Evolutionary conservation across 2,888 invertebrate genomes (phyloP).

Genomic region (Tipula unca): DNA sequence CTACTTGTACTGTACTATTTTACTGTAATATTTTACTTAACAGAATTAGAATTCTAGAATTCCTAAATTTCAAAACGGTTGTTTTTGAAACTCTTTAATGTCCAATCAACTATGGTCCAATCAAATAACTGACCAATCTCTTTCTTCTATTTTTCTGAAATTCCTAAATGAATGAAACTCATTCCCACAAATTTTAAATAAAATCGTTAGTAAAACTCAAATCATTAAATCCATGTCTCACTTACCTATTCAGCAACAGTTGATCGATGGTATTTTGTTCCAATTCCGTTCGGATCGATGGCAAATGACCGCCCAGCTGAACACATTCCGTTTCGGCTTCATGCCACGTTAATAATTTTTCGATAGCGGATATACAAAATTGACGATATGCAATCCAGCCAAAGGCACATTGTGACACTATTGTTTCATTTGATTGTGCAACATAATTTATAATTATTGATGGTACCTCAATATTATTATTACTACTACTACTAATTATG

Average conservation of each 20-base stretch:
- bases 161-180: too few species aligned
- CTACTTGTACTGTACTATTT: too few species aligned
- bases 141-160: too few species aligned
- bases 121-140: too few species aligned
- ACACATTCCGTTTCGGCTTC: conserved; percentile 60
- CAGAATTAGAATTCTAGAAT: too few species aligned
- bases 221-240: too few species aligned
- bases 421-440: conserved; percentile 51
- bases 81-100: too few species aligned
- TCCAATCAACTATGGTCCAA: too few species aligned
- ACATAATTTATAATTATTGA: conserved; percentile 54
- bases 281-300: conserved; percentile 54
- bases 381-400: conserved; percentile 61
- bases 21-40: too few species aligned
- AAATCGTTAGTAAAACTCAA: too few species aligned
- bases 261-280: conserved; percentile 56
- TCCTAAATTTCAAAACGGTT: too few species aligned
- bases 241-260: conserved; percentile 56
- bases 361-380: conserved; percentile 56
- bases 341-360: conserved; percentile 52
- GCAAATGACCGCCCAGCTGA: conserved; percentile 56
- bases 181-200: neutral
- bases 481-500: neutral
- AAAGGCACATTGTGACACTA: conserved; percentile 58
- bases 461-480: conserved; percentile 37